These are phyloP conservation scores for Zelostemma sp. DNA, from an alignment of 1,140 invertebrate genomes.

Conservation along the genomic window DNA sequence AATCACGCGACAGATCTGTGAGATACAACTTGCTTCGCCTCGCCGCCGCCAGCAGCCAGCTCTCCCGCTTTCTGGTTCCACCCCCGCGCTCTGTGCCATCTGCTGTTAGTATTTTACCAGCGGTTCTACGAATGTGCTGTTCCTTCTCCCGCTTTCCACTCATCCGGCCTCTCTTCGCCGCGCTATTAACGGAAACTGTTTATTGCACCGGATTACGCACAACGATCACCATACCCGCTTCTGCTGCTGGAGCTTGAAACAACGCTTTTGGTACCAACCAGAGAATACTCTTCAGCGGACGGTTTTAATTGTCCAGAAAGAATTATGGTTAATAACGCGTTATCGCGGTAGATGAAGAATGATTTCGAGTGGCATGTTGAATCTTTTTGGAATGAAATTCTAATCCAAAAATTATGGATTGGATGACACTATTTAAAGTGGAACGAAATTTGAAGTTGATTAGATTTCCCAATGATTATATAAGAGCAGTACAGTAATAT, in stretches of 20 bases:
- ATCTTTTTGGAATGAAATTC: too few relatives aligned
- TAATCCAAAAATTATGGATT: too few relatives aligned
- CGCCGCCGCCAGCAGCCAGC: slow-evolving; percentile 55
- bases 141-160: slow-evolving; percentile 46
- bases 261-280: slow-evolving; percentile 30
- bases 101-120: slow-evolving; percentile 70
- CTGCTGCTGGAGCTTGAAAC: slow-evolving; percentile 15
- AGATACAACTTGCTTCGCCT: slow-evolving; percentile 69
- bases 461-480: too few relatives aligned
- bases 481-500: too few relatives aligned
- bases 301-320: slow-evolving; percentile 28
- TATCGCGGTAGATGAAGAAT: neutral
- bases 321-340: slow-evolving; percentile 23
- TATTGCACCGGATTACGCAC: slow-evolving; percentile 60
- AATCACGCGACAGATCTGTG: slow-evolving; percentile 71
- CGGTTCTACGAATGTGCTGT: slow-evolving; percentile 62
- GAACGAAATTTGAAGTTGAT: too few relatives aligned
- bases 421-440: too few relatives aligned
- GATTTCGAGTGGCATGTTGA: too few relatives aligned
- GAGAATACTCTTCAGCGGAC: slow-evolving; percentile 30
- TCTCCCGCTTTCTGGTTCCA: slow-evolving; percentile 34
- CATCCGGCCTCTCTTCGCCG: slow-evolving; percentile 49
- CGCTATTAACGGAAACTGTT: slow-evolving; percentile 68
- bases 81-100: slow-evolving; percentile 57
- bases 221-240: slow-evolving; percentile 29